Evolutionary conservation across 2,888 invertebrate species (phyloP).

Genomic region (Andrena flavipes): DNA sequence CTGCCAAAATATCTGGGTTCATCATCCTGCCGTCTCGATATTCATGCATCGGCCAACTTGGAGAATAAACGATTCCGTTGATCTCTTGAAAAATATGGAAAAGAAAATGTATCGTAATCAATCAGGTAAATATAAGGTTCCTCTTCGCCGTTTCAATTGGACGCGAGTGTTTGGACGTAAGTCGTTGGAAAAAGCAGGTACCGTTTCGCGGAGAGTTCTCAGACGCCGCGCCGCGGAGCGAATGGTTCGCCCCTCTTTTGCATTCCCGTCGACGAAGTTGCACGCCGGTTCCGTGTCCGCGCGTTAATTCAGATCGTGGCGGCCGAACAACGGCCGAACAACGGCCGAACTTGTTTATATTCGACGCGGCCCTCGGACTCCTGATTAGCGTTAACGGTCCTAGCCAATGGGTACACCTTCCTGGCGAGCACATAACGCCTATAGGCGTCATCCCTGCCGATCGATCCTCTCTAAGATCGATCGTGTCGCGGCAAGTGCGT

Average conservation of each 20-base stretch:
- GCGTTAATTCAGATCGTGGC: conserved; percentile 61
- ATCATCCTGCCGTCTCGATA: no score
- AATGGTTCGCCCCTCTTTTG: conserved; percentile 43
- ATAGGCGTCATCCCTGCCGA: conserved; percentile 65
- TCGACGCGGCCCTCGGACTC: conserved; percentile 52
- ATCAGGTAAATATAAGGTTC: not conserved
- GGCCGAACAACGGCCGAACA: conserved; percentile 27
- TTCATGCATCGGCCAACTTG: no score
- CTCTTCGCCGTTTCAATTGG: not conserved
- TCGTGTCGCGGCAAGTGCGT: conserved; percentile 69
- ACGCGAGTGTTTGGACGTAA: conserved; percentile 14
- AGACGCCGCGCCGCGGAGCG: conserved; percentile 5
- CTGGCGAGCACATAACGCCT: conserved; percentile 52
- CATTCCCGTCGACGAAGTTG: conserved; percentile 56
- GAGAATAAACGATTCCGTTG: no score
- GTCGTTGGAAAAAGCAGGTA: conserved; percentile 37
- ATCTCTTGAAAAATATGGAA: no score
- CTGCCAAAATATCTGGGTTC: no score
- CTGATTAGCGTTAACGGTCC: conserved; percentile 65
- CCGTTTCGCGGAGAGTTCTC: conserved; percentile 29
- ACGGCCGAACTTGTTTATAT: conserved; percentile 60
- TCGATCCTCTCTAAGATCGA: conserved; percentile 68
- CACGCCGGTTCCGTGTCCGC: conserved; percentile 44
- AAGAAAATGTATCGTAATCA: not conserved
- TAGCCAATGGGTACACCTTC: conserved; percentile 40